Evolutionary conservation across 2,113 vertebrate genomes (phyloP).

Genomic region (Cyprinodon variegatus): DNA sequence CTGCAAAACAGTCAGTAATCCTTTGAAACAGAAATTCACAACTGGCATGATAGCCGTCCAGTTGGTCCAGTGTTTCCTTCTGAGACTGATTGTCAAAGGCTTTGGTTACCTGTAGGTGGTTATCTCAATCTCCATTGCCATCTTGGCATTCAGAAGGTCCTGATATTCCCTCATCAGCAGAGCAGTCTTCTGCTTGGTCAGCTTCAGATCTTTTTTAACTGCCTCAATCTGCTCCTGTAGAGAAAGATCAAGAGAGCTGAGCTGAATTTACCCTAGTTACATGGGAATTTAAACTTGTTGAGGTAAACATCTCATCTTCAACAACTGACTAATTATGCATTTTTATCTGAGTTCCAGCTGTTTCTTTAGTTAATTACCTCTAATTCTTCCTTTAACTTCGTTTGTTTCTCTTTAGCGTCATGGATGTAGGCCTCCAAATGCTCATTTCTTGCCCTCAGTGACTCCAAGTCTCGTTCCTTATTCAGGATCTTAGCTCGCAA

Average conservation of each 20-base stretch:
- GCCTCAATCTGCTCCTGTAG: slow-evolving; percentile 60
- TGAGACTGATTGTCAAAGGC: not conserved
- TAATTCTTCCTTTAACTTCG: slow-evolving; percentile 55
- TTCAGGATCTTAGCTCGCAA: slow-evolving; percentile 65
- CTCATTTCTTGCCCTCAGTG: slow-evolving; percentile 75
- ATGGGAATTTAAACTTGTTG: too few species aligned
- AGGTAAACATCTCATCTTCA: not conserved
- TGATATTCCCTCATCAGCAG: slow-evolving; percentile 81
- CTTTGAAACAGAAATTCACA: not conserved
- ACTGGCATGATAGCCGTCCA: not conserved
- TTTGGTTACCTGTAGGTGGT: slow-evolving; percentile 78
- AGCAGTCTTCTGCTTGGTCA: slow-evolving; percentile 78
- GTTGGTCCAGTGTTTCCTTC: not conserved
- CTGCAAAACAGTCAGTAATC: slow-evolving; percentile 46
- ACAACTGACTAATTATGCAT: not conserved
- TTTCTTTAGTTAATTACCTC: slow-evolving; percentile 45
- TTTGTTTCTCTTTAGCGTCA: slow-evolving; percentile 64
- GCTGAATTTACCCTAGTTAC: too few species aligned
- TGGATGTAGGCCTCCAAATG: slow-evolving; percentile 68
- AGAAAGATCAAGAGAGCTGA: slow-evolving; percentile 2
- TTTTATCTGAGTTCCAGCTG: not conserved
- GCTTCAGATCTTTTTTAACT: slow-evolving; percentile 62
- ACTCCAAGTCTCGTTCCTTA: slow-evolving; percentile 75
- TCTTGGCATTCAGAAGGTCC: slow-evolving; percentile 80
- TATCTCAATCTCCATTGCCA: slow-evolving; percentile 83